phyloP scores from a whole-genome alignment of 2,888 invertebrate genomes.

The Drosophila macrospina region DNA sequence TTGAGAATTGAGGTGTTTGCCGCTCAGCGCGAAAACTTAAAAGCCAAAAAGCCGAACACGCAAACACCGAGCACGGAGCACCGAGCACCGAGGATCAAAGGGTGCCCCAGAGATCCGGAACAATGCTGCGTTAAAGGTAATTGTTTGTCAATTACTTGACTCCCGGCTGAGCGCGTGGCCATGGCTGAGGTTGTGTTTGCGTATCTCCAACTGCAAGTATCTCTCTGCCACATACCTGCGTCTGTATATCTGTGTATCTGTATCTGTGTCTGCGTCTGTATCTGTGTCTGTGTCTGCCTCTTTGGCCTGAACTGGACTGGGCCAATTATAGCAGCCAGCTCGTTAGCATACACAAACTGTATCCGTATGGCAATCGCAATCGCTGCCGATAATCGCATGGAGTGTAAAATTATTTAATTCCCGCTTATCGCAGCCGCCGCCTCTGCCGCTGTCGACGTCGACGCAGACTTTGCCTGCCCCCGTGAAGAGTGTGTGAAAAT shows the following conservation, averaged over 20 bases:
- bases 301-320: slow-evolving; percentile 35
- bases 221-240: neutral
- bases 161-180: slow-evolving; percentile 77
- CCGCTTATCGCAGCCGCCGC: slow-evolving; percentile 74
- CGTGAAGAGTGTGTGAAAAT: slow-evolving; percentile 73
- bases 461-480: slow-evolving; percentile 22
- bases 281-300: neutral
- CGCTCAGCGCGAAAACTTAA: slow-evolving; percentile 67
- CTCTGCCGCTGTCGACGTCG: neutral
- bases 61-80: slow-evolving; percentile 17
- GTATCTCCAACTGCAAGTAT: neutral
- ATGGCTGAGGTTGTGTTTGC: neutral
- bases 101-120: slow-evolving; percentile 50
- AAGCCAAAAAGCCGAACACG: slow-evolving; percentile 68
- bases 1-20: slow-evolving; percentile 80
- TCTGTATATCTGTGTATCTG: slow-evolving; percentile 7
- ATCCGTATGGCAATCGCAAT: slow-evolving; percentile 82
- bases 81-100: slow-evolving; percentile 71
- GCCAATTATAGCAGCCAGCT: slow-evolving; percentile 76
- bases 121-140: slow-evolving; percentile 84
- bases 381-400: slow-evolving; percentile 81
- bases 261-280: neutral
- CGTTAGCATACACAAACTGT: slow-evolving; percentile 79
- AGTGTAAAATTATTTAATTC: slow-evolving; percentile 82
- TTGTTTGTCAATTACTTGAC: slow-evolving; percentile 84